Percentiles rank a stretch among this genome's conserved stretches.
phyloP scores from a whole-genome alignment of 2,797 vertebrate species.

The Microctenopoma lineatum region DNA sequence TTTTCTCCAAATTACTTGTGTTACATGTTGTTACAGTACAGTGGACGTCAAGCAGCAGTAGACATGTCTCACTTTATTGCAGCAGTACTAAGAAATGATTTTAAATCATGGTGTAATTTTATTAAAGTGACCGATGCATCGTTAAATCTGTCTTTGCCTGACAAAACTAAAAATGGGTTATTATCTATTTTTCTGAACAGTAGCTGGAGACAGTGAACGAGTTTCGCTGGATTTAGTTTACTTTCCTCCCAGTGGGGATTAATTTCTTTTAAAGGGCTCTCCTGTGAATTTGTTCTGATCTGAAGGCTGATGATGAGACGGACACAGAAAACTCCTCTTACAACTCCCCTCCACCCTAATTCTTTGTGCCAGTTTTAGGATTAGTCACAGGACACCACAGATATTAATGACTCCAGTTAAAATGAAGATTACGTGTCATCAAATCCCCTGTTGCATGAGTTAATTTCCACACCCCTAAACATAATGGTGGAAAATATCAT shows the following conservation, averaged over 20 bases:
- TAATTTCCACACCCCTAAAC: conserved; percentile 74
- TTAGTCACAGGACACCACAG: conserved; percentile 80
- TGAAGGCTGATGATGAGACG: conserved; percentile 45
- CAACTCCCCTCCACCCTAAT: conserved; percentile 41
- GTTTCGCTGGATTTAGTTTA: conserved; percentile 41
- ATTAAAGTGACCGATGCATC: background rate
- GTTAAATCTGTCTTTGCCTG: conserved; percentile 31
- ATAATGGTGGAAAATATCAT: conserved; percentile 73
- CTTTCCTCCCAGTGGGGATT: conserved; percentile 56
- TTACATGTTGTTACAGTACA: background rate
- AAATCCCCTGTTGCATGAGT: conserved; percentile 73
- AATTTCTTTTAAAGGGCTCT: conserved; percentile 50
- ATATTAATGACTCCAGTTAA: conserved; percentile 76
- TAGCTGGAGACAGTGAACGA: conserved; percentile 26
- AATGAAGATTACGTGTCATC: conserved; percentile 78
- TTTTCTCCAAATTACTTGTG: background rate
- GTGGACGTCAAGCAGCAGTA: background rate
- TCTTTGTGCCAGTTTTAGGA: conserved; percentile 73
- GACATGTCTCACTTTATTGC: background rate
- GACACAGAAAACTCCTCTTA: conserved; percentile 42
- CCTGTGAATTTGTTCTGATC: conserved; percentile 45
- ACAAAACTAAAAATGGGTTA: background rate
- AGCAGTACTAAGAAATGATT: background rate
- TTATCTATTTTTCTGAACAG: conserved; percentile 18
- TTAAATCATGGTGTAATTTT: conserved; percentile 5